Evolutionary conservation across 2,888 invertebrate genomes (phyloP), one percentile per base, ranked within the genome.

Genomic region (Odontocolon sp.): DNA sequence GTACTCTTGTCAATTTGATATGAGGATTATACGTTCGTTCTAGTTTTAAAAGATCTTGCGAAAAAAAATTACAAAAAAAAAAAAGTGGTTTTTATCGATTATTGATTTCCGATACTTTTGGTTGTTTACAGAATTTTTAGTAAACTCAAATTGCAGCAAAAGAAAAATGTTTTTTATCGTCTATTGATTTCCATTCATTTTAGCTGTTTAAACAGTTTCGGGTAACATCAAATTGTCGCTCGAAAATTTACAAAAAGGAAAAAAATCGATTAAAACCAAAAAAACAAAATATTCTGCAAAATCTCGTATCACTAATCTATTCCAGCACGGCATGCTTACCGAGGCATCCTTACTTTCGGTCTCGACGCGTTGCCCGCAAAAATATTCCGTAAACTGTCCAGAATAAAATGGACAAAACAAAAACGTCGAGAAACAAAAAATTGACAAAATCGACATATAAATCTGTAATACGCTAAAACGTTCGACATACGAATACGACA

Each of bases 401-500:
- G n/a, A n/a, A n/a, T n/a, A n/a, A n/a, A 16, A 63, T 14, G 14
- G 42, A 31, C 2, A 8, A 45, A 42, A 31, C 18, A 56, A 45
- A 36, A 42, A 56, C 31, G 23, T 33, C 28, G 21, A 31, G 14
- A 42, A 21, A 18, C 5, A 2, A 31, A 16, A 61, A 31, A 6
- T 6, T 11, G n/a, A 28, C 38, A 56, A 47, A 14, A 36, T 23
- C 14, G 28, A 9, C 38, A 74, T 54, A 33, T 18, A 54, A 64
- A 74, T 78, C 54, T 71, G 79, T 82, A 84, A 81, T 82, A 85
- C 81, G 81, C 73, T 81, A 80, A 50, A 84, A 83, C 75, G 78
- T 84, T 81, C 79, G 71, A 83, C 77, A 78, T 82, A 80, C 77
- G 79, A 86, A 83, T 84, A 83, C 84, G 82, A 81, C 80, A 79